These are phyloP conservation scores for Teleogryllus oceanicus DNA, from an alignment of 2,888 invertebrate species.

Conservation along the genomic window DNA sequence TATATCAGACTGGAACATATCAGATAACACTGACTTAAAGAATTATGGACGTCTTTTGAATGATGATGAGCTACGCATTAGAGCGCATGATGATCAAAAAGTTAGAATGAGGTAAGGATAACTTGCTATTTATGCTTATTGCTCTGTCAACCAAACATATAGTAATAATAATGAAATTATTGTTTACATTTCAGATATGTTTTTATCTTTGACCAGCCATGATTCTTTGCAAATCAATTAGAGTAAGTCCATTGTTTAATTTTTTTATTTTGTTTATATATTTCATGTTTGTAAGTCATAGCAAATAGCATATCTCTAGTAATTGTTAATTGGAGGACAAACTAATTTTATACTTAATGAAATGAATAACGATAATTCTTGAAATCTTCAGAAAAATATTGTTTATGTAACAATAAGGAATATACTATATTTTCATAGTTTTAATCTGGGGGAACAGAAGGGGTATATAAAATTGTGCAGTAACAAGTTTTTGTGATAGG, in stretches of 20 bases:
- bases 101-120: conserved; percentile 58
- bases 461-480: too few relatives aligned
- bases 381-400: too few relatives aligned
- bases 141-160: too few relatives aligned
- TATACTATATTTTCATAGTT: too few relatives aligned
- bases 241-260: conserved; percentile 53
- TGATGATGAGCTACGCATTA: conserved; percentile 92
- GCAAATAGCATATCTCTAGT: too few relatives aligned
- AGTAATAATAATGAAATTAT: conserved; percentile 21
- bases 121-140: not conserved
- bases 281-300: too few relatives aligned
- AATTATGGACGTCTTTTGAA: conserved; percentile 88
- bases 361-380: too few relatives aligned
- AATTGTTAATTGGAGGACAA: too few relatives aligned
- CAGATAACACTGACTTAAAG: conserved; percentile 74
- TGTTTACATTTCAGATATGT: conserved; percentile 65
- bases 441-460: too few relatives aligned
- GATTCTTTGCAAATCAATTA: conserved; percentile 73
- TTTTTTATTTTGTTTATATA: not conserved
- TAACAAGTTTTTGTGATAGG: too few relatives aligned
- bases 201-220: conserved; percentile 97
- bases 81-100: conserved; percentile 85
- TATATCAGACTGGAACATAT: conserved; percentile 77
- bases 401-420: too few relatives aligned
- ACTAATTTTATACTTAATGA: too few relatives aligned